Conservation (phyloP, 2,797 vertebrate species). For the Sebastes melanostomus region DNA sequence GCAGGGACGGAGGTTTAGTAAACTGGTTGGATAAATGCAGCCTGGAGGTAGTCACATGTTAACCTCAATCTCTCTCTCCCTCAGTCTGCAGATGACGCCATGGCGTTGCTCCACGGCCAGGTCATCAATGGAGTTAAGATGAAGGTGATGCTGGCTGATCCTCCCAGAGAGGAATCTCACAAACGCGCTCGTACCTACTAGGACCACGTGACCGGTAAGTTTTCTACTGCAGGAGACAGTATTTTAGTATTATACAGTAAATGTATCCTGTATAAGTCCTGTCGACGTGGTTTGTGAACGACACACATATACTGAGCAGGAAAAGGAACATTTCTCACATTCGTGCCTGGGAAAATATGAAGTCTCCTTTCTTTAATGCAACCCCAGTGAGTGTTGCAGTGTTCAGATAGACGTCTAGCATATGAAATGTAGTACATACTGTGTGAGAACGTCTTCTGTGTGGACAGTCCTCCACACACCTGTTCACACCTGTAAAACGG, state of each 20-base stretch:
- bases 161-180: slow-evolving; percentile 92
- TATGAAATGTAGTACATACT: neutral
- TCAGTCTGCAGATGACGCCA: slow-evolving; percentile 91
- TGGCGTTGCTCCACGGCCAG: slow-evolving; percentile 88
- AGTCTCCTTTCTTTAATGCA: neutral
- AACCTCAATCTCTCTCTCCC: neutral
- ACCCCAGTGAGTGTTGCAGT: neutral
- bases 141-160: slow-evolving; percentile 96
- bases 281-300: neutral
- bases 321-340: neutral
- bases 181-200: slow-evolving; percentile 94
- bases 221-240: neutral
- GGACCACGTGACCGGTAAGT: slow-evolving; percentile 52
- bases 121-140: slow-evolving; percentile 93
- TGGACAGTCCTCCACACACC: neutral
- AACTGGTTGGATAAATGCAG: neutral
- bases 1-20: neutral
- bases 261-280: neutral
- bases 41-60: neutral
- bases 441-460: neutral
- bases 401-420: neutral
- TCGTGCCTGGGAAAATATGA: neutral
- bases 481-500: neutral
- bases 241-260: neutral
- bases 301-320: neutral